A percentile compares a stretch with the other conserved stretches of the same genome.
These are phyloP conservation scores for Tholera decimalis DNA, from an alignment of 2,888 invertebrate species.

Conservation along the genomic window DNA sequence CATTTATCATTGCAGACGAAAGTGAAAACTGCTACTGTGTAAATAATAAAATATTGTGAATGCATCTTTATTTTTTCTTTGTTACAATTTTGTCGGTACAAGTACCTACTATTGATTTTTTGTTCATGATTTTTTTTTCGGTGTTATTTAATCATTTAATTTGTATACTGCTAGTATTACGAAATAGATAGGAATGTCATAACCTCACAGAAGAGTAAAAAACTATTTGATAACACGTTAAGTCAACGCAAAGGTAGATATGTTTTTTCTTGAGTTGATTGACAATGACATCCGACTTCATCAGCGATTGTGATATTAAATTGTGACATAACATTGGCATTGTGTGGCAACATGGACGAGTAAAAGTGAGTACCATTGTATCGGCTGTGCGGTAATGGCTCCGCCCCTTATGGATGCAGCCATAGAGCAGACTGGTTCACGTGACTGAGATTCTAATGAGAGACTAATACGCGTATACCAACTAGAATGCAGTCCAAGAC, in stretches of 20 bases:
- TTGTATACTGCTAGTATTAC: conserved; percentile 23
- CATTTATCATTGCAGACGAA: conserved; percentile 83
- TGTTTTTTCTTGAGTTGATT: conserved; percentile 13
- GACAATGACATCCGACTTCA: conserved; percentile 36
- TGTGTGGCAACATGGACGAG: conserved; percentile 75
- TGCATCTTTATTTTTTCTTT: conserved; percentile 62
- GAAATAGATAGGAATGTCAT: conserved; percentile 32
- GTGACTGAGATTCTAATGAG: conserved; percentile 67
- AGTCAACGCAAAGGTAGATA: neutral
- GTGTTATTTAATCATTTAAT: conserved; percentile 33
- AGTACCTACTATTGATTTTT: conserved; percentile 21
- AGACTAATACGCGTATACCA: neutral
- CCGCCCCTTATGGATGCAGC: conserved; percentile 72
- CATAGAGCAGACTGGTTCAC: conserved; percentile 64
- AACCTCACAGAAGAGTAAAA: conserved; percentile 9
- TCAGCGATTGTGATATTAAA: conserved; percentile 64
- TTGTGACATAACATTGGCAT: conserved; percentile 77
- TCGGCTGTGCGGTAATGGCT: conserved; percentile 76
- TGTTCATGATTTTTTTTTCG: conserved; percentile 17
- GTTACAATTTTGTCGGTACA: conserved; percentile 24
- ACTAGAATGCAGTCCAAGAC: neutral
- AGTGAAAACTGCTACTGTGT: conserved; percentile 84
- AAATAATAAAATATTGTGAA: conserved; percentile 69
- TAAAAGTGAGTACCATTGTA: conserved; percentile 82
- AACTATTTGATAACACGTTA: conserved; percentile 3